phyloP scores from a whole-genome alignment of 1,140 invertebrate species.

The Thaumetopoea pityocampa region DNA sequence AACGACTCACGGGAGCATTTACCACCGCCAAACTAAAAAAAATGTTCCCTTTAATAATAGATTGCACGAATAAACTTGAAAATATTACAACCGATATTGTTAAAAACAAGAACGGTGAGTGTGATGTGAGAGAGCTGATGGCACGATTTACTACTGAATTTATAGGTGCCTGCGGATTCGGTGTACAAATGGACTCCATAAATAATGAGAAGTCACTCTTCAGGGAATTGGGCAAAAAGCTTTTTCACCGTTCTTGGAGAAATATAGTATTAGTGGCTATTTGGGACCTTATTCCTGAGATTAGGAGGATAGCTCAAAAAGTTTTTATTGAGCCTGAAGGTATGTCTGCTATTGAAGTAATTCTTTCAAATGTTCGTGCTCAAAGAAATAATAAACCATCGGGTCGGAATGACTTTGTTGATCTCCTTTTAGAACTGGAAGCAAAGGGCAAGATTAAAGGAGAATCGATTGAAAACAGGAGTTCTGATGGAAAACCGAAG shows the following conservation, averaged over 20 bases:
- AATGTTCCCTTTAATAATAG: slow-evolving; percentile 71
- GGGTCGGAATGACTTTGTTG: slow-evolving; percentile 75
- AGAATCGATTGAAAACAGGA: slow-evolving; percentile 53
- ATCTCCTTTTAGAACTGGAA: slow-evolving; percentile 73
- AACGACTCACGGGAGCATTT: slow-evolving; percentile 78
- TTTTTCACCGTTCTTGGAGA: slow-evolving; percentile 25
- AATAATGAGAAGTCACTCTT: slow-evolving; percentile 68
- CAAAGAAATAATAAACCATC: slow-evolving; percentile 52
- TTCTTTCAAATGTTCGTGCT: slow-evolving; percentile 44
- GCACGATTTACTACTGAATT: slow-evolving; percentile 63
- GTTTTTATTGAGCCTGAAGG: slow-evolving; percentile 26
- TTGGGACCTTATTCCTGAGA: slow-evolving; percentile 23
- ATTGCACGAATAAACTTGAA: slow-evolving; percentile 59
- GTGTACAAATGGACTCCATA: slow-evolving; percentile 68
- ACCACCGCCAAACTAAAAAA: slow-evolving; percentile 77
- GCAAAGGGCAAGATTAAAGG: slow-evolving; percentile 31
- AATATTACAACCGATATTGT: slow-evolving; percentile 32
- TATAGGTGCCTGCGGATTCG: slow-evolving; percentile 74
- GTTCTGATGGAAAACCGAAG: slow-evolving; percentile 28
- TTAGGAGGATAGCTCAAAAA: slow-evolving; percentile 14
- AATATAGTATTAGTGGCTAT: slow-evolving; percentile 4
- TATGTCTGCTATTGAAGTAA: slow-evolving; percentile 39
- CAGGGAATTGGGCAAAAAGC: slow-evolving; percentile 43
- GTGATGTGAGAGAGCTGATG: slow-evolving; percentile 42
- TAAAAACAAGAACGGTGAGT: slow-evolving; percentile 16